Conservation (phyloP, 2,888 invertebrate genomes). For the Argyresthia albistria region DNA sequence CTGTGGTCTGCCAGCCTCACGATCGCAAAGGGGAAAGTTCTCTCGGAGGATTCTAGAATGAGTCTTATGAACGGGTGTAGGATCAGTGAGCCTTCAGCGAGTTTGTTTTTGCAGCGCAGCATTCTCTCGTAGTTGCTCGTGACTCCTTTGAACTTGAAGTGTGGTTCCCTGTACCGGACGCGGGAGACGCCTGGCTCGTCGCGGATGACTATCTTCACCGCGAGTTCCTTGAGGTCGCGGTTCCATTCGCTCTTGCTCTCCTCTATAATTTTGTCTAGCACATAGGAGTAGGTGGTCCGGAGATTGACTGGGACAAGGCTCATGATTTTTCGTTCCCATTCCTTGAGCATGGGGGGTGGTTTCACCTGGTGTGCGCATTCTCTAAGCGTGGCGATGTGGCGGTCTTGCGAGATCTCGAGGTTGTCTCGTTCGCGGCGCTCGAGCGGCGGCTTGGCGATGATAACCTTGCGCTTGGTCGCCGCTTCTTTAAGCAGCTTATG, state of each 20-base stretch:
- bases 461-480: slow-evolving; percentile 46
- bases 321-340: slow-evolving; percentile 75
- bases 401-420: slow-evolving; percentile 58
- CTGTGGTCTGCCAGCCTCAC: slow-evolving; percentile 65
- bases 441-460: slow-evolving; percentile 34
- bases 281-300: slow-evolving; percentile 66
- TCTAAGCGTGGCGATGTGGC: slow-evolving; percentile 69
- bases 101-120: slow-evolving; percentile 65
- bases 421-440: slow-evolving; percentile 50
- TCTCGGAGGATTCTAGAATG: slow-evolving; percentile 66
- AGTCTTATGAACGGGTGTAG: slow-evolving; percentile 76
- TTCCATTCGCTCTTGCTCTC: slow-evolving; percentile 75
- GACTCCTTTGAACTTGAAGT: slow-evolving; percentile 75
- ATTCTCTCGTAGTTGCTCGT: slow-evolving; percentile 74
- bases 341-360: slow-evolving; percentile 74
- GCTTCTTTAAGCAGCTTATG: slow-evolving; percentile 50
- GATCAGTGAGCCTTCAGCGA: slow-evolving; percentile 72
- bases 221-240: slow-evolving; percentile 72
- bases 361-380: slow-evolving; percentile 70
- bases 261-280: slow-evolving; percentile 64
- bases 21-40: slow-evolving; percentile 65
- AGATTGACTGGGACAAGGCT: slow-evolving; percentile 67
- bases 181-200: slow-evolving; percentile 70
- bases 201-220: slow-evolving; percentile 75
- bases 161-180: slow-evolving; percentile 51